phyloP scores from a whole-genome alignment of 2,888 invertebrate species.

The Diarsia dahlii region DNA sequence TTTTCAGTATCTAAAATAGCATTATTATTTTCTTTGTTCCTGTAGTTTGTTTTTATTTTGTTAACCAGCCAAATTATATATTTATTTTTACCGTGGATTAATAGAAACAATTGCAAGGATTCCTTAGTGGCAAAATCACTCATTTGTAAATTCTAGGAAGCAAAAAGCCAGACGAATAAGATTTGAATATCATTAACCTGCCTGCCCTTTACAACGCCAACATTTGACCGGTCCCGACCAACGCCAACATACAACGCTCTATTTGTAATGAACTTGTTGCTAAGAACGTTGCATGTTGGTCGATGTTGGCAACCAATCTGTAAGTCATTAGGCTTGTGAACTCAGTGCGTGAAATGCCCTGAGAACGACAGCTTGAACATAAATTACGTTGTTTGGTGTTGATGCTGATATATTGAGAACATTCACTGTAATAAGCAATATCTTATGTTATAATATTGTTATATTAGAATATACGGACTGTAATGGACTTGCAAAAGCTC shows the following conservation, averaged over 20 bases:
- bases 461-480: not conserved
- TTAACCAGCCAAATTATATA: too few species aligned
- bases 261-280: constrained; percentile 22
- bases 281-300: constrained; percentile 26
- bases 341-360: constrained; percentile 62
- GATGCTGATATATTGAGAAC: constrained; percentile 39
- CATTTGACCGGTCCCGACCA: constrained; percentile 10
- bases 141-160: constrained; percentile 1
- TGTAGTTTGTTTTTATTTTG: too few species aligned
- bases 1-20: not conserved
- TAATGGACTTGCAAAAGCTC: not conserved
- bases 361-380: constrained; percentile 56
- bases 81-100: too few species aligned
- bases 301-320: constrained; percentile 45
- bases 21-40: not conserved
- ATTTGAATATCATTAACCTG: constrained; percentile 43
- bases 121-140: not conserved
- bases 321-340: constrained; percentile 50
- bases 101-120: not conserved
- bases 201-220: constrained; percentile 22
- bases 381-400: constrained; percentile 41
- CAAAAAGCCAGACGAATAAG: constrained; percentile 2
- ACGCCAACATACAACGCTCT: constrained; percentile 8
- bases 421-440: constrained; percentile 16
- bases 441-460: not conserved